phyloP scores from a whole-genome alignment of 2,888 invertebrate genomes.

The Acrobasis suavella region DNA sequence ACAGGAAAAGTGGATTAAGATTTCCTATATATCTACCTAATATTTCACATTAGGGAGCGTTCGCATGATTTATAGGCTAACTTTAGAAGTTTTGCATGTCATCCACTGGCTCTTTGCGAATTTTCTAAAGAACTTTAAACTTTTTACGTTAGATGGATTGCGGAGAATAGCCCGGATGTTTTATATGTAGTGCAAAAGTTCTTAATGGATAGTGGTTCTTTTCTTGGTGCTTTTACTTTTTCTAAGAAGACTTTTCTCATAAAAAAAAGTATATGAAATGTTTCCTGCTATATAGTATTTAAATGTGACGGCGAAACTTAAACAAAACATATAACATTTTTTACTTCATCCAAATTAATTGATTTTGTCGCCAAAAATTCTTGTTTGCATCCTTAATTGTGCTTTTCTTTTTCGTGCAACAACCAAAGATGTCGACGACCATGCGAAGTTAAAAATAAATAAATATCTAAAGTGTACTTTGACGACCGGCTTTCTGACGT shows the following conservation, averaged over 20 bases:
- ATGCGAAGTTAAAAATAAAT: too few species aligned
- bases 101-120: constrained; percentile 66
- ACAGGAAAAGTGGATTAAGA: constrained; percentile 77
- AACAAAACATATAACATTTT: too few species aligned
- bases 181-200: constrained; percentile 23
- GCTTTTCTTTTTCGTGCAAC: too few species aligned
- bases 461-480: too few species aligned
- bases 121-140: constrained; percentile 72
- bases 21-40: constrained; percentile 68
- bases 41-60: constrained; percentile 71
- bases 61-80: constrained; percentile 77
- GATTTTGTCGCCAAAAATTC: too few species aligned
- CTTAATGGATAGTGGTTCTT: constrained; percentile 20
- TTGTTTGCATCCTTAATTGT: too few species aligned
- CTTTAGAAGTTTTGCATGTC: constrained; percentile 76
- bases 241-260: background rate
- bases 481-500: too few species aligned
- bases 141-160: constrained; percentile 71
- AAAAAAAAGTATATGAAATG: background rate
- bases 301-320: too few species aligned
- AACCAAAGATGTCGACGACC: too few species aligned
- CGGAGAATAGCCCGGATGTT: constrained; percentile 32
- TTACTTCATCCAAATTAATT: too few species aligned
- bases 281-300: too few species aligned
- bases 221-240: constrained; percentile 1